Evolutionary conservation across 2,797 vertebrate species (phyloP).

Genomic region (Sebastes kiyomatsui): DNA sequence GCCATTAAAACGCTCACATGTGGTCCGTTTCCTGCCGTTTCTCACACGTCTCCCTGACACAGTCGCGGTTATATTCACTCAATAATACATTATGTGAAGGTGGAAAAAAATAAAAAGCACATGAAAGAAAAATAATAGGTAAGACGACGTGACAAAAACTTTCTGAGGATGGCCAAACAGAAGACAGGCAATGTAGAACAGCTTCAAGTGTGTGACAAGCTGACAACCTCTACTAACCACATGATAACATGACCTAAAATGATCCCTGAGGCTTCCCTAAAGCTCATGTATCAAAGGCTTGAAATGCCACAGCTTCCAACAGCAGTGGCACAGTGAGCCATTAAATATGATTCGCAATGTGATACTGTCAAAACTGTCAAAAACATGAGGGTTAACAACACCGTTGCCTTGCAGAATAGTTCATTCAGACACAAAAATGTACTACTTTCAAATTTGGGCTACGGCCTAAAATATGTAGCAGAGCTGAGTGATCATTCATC

Average conservation of each 20-base stretch:
- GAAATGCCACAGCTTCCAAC: conserved; percentile 29
- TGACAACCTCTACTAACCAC: conserved; percentile 24
- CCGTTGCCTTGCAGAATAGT: neutral
- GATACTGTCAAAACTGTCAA: conserved; percentile 41
- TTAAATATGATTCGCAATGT: conserved; percentile 34
- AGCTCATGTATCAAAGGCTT: conserved; percentile 38
- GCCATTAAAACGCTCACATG: conserved; percentile 65
- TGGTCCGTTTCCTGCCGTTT: conserved; percentile 73
- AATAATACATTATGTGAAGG: neutral
- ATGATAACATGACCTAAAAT: conserved; percentile 46
- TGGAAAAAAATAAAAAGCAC: neutral
- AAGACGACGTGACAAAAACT: neutral
- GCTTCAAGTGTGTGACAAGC: neutral
- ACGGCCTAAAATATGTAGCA: neutral
- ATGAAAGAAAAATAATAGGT: neutral
- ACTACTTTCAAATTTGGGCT: neutral
- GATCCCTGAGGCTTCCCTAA: conserved; percentile 26
- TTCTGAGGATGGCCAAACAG: neutral
- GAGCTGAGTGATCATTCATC: neutral
- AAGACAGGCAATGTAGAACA: neutral
- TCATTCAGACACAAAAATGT: neutral
- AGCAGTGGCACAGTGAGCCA: conserved; percentile 7
- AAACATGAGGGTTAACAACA: conserved; percentile 17
- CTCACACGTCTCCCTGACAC: conserved; percentile 33
- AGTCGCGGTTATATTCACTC: neutral